Base-by-base conservation (phyloP, 2,113 vertebrate species). In the Alligator mississippiensis region DNA sequence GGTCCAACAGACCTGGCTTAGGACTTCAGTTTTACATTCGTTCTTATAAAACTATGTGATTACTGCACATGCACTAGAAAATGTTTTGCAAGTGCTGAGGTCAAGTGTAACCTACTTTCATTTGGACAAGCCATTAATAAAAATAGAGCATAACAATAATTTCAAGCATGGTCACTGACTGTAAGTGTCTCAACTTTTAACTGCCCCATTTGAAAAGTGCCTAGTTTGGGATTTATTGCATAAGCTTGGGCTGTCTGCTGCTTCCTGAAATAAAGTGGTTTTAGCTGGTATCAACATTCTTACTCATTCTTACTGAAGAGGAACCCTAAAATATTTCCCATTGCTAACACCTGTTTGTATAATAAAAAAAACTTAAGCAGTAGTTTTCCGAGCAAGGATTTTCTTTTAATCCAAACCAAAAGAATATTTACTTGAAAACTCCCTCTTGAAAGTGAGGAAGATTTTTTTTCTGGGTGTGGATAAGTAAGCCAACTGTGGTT, bases 351-450 rank as follows among this genome's bases (percentile, higher is more conserved):
- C 30, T 57, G 19, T 58, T 85, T 80, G 94, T 85, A 77, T 25
- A 86, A 34, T 82, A 89, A 85, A 83, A 47, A 34, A 60, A 59
- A 54, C 21, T 4, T 2, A 63, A n/a, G 12, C 91, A 77, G 60
- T 8, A 24, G 66, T 89, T 85, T 89, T 5, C 62, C 82, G 9
- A 77, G 64, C 25, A 90, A 91, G 30, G 12, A 79, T 38, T 81
- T 75, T 77, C 59, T 76, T 66, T 66, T 76, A 86, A 85, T 63
- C 11, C 86, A 62, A 95, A 88, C 15, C 63, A 92, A 76, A 61
- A 86, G 58, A 58, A 88, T 93, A n/a, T 88, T 88, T 89, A 79
- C 12, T 25, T n/a, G 11, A 82, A 93, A 93, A 70, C 13, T 61
- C 3, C 58, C 79, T 76, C 13, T 34, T 82, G 61, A 59, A 82